A percentile compares a stretch with the other conserved stretches of the same genome.
phyloP scores from a whole-genome alignment of 2,888 invertebrate species.

The Luperina testacea region DNA sequence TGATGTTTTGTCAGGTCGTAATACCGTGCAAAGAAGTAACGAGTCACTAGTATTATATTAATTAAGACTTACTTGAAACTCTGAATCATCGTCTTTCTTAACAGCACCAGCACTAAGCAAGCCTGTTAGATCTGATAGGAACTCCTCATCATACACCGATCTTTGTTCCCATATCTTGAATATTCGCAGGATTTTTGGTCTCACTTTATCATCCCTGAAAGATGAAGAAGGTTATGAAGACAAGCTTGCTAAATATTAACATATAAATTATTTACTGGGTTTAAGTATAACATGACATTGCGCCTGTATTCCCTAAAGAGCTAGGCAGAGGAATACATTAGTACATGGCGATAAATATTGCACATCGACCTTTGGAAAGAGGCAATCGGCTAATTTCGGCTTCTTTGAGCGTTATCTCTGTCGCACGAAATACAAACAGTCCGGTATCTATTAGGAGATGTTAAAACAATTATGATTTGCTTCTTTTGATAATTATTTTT shows the following conservation, averaged over 20 bases:
- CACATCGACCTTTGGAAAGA: too few relatives aligned
- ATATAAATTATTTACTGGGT: background rate
- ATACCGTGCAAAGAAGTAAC: background rate
- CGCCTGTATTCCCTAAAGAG: too few relatives aligned
- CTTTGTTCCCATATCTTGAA: constrained; percentile 99
- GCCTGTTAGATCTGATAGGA: constrained; percentile 95
- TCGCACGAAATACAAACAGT: too few relatives aligned
- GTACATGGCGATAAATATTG: too few relatives aligned
- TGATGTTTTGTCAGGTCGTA: background rate
- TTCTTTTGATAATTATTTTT: too few relatives aligned
- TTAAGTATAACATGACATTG: background rate
- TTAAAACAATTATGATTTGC: too few relatives aligned
- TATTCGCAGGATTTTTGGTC: constrained; percentile 95
- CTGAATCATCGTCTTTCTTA: constrained; percentile 92
- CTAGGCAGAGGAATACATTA: too few relatives aligned
- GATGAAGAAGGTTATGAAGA: background rate
- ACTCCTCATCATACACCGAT: constrained; percentile 96
- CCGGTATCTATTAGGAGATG: too few relatives aligned
- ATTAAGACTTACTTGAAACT: constrained; percentile 91
- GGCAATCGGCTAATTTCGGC: too few relatives aligned
- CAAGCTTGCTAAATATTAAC: too few relatives aligned
- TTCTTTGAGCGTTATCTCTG: too few relatives aligned
- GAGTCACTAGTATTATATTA: background rate
- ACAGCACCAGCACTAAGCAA: constrained; percentile 94
- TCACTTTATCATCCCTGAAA: constrained; percentile 96